Conservation (phyloP, 2,797 vertebrate species). For the Halcyon badia region DNA sequence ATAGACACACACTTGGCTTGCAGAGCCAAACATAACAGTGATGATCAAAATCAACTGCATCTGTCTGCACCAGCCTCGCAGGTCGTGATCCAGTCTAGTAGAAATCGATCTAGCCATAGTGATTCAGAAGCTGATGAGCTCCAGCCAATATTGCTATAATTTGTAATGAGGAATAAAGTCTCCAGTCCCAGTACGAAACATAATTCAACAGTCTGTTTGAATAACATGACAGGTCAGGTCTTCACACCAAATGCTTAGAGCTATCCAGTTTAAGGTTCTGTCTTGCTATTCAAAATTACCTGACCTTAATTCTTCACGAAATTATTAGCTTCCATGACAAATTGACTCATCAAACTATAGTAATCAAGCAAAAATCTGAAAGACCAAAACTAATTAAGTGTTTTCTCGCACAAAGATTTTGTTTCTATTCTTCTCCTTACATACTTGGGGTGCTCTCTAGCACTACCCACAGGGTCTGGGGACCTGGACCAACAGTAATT, state of each 20-base stretch:
- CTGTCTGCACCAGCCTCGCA: neutral
- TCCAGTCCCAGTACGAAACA: neutral
- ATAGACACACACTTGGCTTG: neutral
- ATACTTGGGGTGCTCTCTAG: neutral
- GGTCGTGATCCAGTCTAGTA: accelerated
- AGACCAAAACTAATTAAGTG: neutral
- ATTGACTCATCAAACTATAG: neutral
- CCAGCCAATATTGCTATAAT: neutral
- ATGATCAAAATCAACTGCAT: neutral
- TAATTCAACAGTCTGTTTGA: neutral
- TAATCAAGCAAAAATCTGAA: neutral
- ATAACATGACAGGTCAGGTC: neutral
- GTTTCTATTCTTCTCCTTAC: neutral
- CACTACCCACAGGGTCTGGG: neutral
- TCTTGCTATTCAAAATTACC: neutral
- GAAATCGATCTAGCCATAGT: neutral
- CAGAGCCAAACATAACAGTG: neutral
- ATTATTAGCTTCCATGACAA: neutral
- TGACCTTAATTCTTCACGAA: neutral
- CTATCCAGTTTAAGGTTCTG: neutral
- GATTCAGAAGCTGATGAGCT: neutral
- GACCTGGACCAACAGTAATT: neutral
- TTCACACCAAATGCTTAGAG: neutral
- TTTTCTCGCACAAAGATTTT: neutral
- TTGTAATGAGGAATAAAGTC: neutral